Base-by-base conservation (phyloP, 2,113 vertebrate genomes). In the Dromaius novaehollandiae region DNA sequence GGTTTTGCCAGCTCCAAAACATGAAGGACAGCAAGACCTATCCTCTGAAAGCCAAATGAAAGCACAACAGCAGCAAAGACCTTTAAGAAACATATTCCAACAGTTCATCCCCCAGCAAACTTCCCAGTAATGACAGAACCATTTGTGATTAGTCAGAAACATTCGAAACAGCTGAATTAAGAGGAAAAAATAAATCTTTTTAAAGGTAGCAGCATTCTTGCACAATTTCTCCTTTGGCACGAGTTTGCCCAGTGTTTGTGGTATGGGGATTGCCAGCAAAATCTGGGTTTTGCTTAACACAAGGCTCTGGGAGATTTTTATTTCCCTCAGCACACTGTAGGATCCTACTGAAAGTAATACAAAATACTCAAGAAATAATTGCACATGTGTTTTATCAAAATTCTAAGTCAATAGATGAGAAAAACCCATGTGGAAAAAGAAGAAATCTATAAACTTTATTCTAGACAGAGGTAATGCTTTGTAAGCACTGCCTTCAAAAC, bases 21-120 rank as follows among this genome's bases (percentile, higher is more conserved):
- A 26, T 32, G n/a, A 51, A 50, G 7, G 25, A 53, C 50, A 60
- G 34, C 10, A 44, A 42, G 25, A 38, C 21, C 22, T 28, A 61
- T 36, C 32, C 63, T 19, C 51, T 14, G 30, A 48, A 69, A 48
- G 66, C 44, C 44, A 46, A 15, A 38, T 9, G 13, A 32, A 7
- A 65, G 60, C 20, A 19, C 3, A 0, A 20, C 5, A 25, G 36
- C 82, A 44, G n/a, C 1, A 0, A 46, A 32, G 38, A 46, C 46
- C 26, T 60, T 51, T 21, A 16, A 53, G 32, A 61, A 70, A 61
- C 1, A 3, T 15, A 85, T 25, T 68, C n/a, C n/a, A 71, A 25
- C 40, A 36, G 65, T 11, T 55, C n/a, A 14, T 11, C 65, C 46
- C 55, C 3, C 48, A 18, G 73, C 21, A 55, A 63, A 48, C 12